Evolutionary conservation across 1,140 invertebrate species (phyloP).

Genomic region (Hirudo medicinalis): DNA sequence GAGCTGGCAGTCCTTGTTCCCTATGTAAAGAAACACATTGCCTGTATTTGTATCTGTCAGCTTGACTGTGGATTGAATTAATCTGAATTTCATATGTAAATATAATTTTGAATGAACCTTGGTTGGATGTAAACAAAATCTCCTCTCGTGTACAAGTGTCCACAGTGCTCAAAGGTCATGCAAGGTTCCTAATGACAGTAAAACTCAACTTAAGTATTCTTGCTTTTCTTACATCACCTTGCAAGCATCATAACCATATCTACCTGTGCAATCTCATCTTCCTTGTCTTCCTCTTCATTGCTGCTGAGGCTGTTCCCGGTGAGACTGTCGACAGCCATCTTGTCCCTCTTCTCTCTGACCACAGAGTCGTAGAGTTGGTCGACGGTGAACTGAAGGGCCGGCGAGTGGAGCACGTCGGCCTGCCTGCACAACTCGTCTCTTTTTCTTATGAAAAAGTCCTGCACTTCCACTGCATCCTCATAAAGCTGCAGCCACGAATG

Average conservation of each 20-base stretch:
- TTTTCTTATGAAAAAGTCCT: conserved; percentile 70
- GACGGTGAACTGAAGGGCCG: conserved; percentile 64
- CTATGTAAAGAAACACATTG: conserved; percentile 25
- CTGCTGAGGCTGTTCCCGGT: conserved; percentile 57
- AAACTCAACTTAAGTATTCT: background rate
- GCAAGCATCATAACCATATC: conserved; percentile 33
- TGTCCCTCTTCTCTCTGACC: conserved; percentile 47
- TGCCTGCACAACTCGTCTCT: conserved; percentile 48
- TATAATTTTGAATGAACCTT: conserved; percentile 29
- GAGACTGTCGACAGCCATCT: conserved; percentile 61
- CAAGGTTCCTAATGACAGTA: no score
- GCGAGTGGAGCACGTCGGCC: conserved; percentile 67
- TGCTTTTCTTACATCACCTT: no score
- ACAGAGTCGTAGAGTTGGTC: conserved; percentile 29
- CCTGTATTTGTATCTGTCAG: no score
- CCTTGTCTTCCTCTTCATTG: conserved; percentile 26
- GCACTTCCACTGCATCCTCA: conserved; percentile 84
- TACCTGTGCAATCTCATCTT: conserved; percentile 27
- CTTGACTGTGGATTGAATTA: background rate
- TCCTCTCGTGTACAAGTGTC: conserved; percentile 61
- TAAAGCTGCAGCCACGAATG: conserved; percentile 57
- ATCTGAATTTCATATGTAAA: background rate
- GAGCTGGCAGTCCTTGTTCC: conserved; percentile 62
- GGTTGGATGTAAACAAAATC: conserved; percentile 82
- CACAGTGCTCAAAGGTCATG: conserved; percentile 52